Percentiles rank a stretch among this genome's conserved stretches.
Evolutionary conservation across 1,140 invertebrate genomes (phyloP).

Genomic region (Bombus difficillimus): DNA sequence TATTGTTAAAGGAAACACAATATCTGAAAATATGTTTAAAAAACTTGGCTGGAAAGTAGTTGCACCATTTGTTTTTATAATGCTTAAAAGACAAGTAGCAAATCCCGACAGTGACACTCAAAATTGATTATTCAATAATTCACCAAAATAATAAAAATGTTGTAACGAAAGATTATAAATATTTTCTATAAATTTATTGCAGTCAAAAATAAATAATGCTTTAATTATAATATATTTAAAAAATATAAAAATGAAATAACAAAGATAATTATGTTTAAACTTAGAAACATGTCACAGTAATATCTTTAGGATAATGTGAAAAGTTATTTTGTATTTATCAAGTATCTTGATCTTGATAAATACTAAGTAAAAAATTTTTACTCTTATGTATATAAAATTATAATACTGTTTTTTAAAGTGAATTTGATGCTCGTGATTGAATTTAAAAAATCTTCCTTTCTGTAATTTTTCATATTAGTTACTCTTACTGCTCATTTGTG

Average conservation of each 20-base stretch:
- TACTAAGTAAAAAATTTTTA: not conserved
- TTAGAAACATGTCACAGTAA: not conserved
- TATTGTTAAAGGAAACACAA: slow-evolving; percentile 53
- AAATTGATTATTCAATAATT: not conserved
- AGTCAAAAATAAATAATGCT: not conserved
- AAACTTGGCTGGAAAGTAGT: slow-evolving; percentile 53
- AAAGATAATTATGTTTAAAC: not conserved
- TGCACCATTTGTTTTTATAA: slow-evolving; percentile 3
- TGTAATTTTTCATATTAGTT: not conserved
- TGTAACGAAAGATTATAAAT: not conserved
- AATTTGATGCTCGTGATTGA: not conserved
- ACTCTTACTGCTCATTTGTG: not conserved
- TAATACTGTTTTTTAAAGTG: not conserved
- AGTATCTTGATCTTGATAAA: not conserved
- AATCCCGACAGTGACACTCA: not conserved
- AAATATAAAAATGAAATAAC: not conserved
- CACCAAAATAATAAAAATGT: not conserved
- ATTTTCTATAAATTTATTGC: not conserved
- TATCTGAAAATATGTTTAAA: slow-evolving; percentile 58
- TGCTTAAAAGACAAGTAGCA: not conserved
- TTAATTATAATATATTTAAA: not conserved
- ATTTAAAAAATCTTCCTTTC: not conserved
- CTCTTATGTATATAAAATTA: not conserved
- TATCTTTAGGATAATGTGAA: not conserved
- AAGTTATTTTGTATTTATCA: not conserved